Base-by-base conservation (phyloP, 1,140 invertebrate species). In the Cyclargus thomasi region DNA sequence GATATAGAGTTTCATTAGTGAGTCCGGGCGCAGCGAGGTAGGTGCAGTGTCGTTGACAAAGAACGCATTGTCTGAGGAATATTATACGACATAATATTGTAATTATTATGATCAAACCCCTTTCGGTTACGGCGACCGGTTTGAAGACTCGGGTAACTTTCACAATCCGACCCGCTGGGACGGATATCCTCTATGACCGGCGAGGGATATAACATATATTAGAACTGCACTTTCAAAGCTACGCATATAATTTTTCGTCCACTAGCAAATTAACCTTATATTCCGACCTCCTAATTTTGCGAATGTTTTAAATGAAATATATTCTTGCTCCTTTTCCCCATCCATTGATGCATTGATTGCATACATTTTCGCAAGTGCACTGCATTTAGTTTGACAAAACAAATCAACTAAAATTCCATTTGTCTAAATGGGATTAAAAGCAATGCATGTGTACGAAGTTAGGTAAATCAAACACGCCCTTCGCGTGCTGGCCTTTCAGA, bases 1-100 rank as follows among this genome's bases (percentile, higher is more conserved):
- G 65, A n/a, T 21, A 62, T 67, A 67, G 29, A 17, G 17, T 20
- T 53, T 29, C 53, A 66, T 20, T 59, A 59, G 18, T 59, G 2
- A 7, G 17, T 2, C 2, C 17, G 20, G 18, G 39, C 10, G 10
- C 29, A 35, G 29, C 67, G 70, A 64, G 59, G 53, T 63, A 39
- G 64, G 35, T 53, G 7, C 64, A 53, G 6, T 36, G 53, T 67
- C 39, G 39, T 14, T 47, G 39, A 47, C 39, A 47, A 47, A 47
- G 39, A 14, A 47, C 2, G 39, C 39, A 47, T 47, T 47, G 39
- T 47, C 39, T 47, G 3, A 47, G 29, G 5, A 14, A 11, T 47
- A 14, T 47, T 47, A 47, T 39, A 2, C 14, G 14, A 47, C 29
- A 16, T 8, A 16, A 47, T 47, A 47, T 16, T 47, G 14, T 47